Evolutionary conservation across 2,113 vertebrate species (phyloP).

Genomic region (Seriola dumerili): DNA sequence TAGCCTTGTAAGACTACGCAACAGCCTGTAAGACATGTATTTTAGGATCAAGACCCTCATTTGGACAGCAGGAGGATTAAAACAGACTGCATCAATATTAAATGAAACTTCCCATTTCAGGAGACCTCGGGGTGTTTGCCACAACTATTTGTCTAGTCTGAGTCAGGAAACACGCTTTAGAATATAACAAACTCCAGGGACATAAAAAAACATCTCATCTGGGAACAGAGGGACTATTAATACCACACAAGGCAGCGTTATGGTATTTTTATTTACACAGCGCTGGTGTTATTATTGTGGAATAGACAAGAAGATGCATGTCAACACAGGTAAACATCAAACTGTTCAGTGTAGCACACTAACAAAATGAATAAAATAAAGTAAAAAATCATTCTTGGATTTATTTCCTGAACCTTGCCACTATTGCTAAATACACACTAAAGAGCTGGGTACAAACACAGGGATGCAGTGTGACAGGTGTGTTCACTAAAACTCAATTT

Average conservation of each 20-base stretch:
- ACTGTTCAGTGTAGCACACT: too few relatives aligned
- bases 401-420: too few relatives aligned
- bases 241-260: not conserved
- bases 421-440: too few relatives aligned
- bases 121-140: not conserved
- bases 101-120: not conserved
- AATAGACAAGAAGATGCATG: not conserved
- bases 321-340: not conserved
- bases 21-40: not conserved
- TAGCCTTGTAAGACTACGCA: not conserved
- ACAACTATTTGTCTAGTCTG: not conserved
- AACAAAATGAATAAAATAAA: too few relatives aligned
- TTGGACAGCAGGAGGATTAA: not conserved
- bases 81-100: not conserved
- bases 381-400: too few relatives aligned
- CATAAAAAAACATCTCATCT: not conserved
- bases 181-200: not conserved
- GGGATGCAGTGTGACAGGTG: too few relatives aligned
- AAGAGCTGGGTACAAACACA: too few relatives aligned
- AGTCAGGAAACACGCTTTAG: not conserved
- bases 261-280: constrained; percentile 7
- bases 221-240: constrained; percentile 13
- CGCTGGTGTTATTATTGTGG: not conserved
- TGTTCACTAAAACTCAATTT: too few relatives aligned
- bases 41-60: not conserved